Conservation (phyloP, 2,888 invertebrate genomes). For the Yponomeuta plumbellus region DNA sequence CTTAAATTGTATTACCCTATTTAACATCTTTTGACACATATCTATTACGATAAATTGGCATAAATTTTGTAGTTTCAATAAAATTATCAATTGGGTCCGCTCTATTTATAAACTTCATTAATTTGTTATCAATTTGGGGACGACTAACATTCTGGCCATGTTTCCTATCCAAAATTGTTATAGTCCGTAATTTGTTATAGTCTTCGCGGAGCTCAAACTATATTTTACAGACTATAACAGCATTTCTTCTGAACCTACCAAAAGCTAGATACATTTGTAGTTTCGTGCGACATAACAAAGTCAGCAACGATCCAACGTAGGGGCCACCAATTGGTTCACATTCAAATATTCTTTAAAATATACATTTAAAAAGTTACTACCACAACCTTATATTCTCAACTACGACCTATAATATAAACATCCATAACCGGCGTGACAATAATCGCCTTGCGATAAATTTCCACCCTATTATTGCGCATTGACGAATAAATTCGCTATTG, state of each 20-base stretch:
- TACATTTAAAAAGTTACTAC: not conserved
- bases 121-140: not conserved
- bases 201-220: too few relatives aligned
- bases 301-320: not conserved
- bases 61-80: conserved; percentile 2
- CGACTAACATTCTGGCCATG: not conserved
- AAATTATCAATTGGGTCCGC: not conserved
- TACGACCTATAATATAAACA: not conserved
- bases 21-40: conserved; percentile 40
- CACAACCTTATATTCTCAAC: not conserved
- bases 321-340: not conserved
- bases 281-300: too few relatives aligned
- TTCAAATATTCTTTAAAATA: too few relatives aligned
- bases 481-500: not conserved
- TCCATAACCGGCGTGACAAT: not conserved
- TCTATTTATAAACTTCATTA: not conserved
- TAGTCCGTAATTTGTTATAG: too few relatives aligned
- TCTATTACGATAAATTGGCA: conserved; percentile 6
- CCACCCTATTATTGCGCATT: not conserved
- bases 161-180: not conserved
- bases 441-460: not conserved
- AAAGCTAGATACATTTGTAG: not conserved
- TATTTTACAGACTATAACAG: too few relatives aligned
- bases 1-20: conserved; percentile 58
- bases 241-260: not conserved